A percentile compares a stretch with the other conserved stretches of the same genome.
Conservation (phyloP, 1,140 invertebrate genomes). For the Archivesica marissinica region DNA sequence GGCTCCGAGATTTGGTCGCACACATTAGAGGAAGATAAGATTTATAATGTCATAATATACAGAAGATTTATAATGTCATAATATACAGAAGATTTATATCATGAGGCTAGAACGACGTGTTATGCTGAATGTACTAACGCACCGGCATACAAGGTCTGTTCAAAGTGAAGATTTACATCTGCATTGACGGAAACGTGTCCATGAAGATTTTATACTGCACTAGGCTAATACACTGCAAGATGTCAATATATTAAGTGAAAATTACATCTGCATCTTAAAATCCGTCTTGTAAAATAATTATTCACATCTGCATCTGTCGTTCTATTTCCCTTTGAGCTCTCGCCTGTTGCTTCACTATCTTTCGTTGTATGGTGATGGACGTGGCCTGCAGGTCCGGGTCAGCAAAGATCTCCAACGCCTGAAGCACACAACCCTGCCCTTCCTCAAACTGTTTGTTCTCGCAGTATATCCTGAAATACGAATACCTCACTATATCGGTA, state of each 20-base stretch:
- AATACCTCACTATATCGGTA: too few relatives aligned
- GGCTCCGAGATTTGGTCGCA: too few relatives aligned
- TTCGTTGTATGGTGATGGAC: slow-evolving; percentile 30
- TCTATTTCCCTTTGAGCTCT: neutral
- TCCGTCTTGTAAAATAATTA: neutral
- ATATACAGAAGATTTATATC: too few relatives aligned
- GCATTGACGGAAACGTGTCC: too few relatives aligned
- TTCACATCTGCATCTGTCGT: neutral
- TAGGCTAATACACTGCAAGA: neutral
- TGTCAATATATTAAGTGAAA: neutral
- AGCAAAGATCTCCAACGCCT: slow-evolving; percentile 52
- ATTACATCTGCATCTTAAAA: neutral
- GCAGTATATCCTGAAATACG: slow-evolving; percentile 32
- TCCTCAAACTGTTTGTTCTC: slow-evolving; percentile 17
- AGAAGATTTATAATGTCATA: too few relatives aligned
- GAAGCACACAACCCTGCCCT: slow-evolving; percentile 42
- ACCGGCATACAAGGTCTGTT: too few relatives aligned
- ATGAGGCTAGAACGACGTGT: too few relatives aligned
- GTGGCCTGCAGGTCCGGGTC: slow-evolving; percentile 41
- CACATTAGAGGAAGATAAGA: too few relatives aligned
- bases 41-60: too few relatives aligned
- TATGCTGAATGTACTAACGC: too few relatives aligned
- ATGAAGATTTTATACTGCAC: too few relatives aligned
- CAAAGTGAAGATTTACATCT: too few relatives aligned
- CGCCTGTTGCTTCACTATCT: slow-evolving; percentile 9